Base-by-base conservation (phyloP, 2,797 vertebrate species). In the Carcharodon carcharias region DNA sequence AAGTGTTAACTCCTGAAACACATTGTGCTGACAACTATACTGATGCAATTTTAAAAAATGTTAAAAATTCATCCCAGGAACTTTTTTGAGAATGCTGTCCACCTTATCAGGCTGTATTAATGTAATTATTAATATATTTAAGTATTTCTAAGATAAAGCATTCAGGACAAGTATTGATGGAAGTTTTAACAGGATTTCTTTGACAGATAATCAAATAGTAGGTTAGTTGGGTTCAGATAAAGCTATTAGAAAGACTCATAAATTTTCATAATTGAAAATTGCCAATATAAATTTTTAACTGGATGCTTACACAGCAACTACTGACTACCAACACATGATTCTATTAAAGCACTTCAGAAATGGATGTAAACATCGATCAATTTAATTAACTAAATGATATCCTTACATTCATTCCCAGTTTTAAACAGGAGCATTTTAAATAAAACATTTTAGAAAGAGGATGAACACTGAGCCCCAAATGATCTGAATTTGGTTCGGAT, bases 211-310 rank as follows among this genome's bases (percentile, higher is more conserved):
- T 77, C 50, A 50, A 95, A 56, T 69, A 8, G 50, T 77, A 95
- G 94, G 69, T 95, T 95, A 95, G 45, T 31, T 56, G 50, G 67
- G 94, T 54, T 95, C 94, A 73, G 94, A 77, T 18, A 71, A 0
- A 77, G 94, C 93, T 69, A 95, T 95, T 73, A 95, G 94, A 95
- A 95, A 73, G 94, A 54, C 69, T 73, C 67, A 95, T 95, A 95
- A 95, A 95, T 95, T 95, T 54, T 73, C 73, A 71, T 95, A 77
- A 95, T 95, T 95, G 94, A 95, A 69, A 95, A 95, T 77, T 95
- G 94, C 50, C 69, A 77, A 73, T 56, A 95, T 95, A 95, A 73
- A 71, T 95, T 71, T 77, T 73, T 95, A 73, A 95, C 94, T 77
- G 50, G 94, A 3, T 95, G 94, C 94, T 95, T 71, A 95, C 94